Percentiles rank a stretch among this genome's conserved stretches.
Evolutionary conservation across 2,888 invertebrate genomes (phyloP).

Genomic region (Tetramorium bicarinatum): DNA sequence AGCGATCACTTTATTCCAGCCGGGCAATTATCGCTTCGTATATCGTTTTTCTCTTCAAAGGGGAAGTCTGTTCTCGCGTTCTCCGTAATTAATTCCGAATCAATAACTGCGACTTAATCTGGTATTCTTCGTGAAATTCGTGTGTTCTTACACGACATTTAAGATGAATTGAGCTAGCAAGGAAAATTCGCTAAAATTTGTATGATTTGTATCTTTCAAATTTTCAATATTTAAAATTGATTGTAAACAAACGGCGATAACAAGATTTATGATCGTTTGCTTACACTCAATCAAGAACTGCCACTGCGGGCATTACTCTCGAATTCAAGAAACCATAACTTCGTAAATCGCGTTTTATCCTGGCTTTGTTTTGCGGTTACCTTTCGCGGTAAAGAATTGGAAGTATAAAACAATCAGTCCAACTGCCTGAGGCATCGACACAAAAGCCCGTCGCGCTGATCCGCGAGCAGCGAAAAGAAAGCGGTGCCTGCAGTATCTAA

Average conservation of each 20-base stretch:
- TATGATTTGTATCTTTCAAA: neutral
- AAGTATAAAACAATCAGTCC: conserved; percentile 67
- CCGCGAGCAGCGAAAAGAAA: conserved; percentile 39
- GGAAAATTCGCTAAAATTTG: neutral
- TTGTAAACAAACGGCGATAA: neutral
- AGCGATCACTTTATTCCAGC: conserved; percentile 45
- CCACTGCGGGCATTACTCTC: neutral
- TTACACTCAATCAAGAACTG: neutral
- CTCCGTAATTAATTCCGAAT: conserved; percentile 24
- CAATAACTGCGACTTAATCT: conserved; percentile 16
- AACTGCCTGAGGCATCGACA: conserved; percentile 18
- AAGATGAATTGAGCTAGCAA: neutral
- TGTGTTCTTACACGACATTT: neutral
- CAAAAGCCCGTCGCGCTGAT: conserved; percentile 33
- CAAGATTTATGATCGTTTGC: neutral
- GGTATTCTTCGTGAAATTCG: neutral
- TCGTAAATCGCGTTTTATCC: conserved; percentile 24
- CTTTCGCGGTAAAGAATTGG: neutral
- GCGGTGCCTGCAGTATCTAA: conserved; percentile 68
- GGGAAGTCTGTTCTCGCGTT: conserved; percentile 12
- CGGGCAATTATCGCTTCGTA: conserved; percentile 21
- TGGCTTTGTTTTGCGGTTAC: conserved; percentile 37
- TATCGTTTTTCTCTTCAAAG: neutral
- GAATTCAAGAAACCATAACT: neutral
- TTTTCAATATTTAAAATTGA: neutral